phyloP scores from a whole-genome alignment of 2,113 vertebrate genomes.

The Solenodon paradoxus region DNA sequence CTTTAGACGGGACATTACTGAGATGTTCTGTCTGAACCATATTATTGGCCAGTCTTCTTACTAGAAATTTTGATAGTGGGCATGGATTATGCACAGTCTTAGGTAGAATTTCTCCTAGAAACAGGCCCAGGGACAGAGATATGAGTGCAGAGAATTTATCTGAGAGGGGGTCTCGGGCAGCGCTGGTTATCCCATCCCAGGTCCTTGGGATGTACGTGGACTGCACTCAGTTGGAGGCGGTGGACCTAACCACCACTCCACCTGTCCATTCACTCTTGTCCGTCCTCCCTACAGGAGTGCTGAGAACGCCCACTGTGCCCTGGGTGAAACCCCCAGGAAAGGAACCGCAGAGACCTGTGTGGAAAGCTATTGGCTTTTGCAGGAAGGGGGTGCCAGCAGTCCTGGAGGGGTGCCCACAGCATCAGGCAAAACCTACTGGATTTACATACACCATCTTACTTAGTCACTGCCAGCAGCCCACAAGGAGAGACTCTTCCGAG shows the following conservation, averaged over 20 bases:
- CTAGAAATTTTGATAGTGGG: background rate
- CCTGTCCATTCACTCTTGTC: background rate
- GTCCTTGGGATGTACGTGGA: too few relatives aligned
- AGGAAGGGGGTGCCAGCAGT: background rate
- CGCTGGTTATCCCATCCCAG: too few relatives aligned
- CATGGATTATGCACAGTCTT: background rate
- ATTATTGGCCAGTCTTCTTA: background rate
- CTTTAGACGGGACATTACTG: background rate
- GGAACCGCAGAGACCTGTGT: too few relatives aligned
- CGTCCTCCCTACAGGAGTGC: accelerated
- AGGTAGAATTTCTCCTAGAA: background rate
- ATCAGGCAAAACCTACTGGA: background rate
- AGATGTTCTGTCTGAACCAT: too few relatives aligned
- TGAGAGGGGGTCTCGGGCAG: background rate
- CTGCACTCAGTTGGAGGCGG: too few relatives aligned
- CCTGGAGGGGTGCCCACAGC: background rate
- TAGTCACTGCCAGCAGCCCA: background rate
- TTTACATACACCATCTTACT: accelerated
- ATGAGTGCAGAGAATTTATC: background rate
- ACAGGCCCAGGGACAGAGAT: background rate
- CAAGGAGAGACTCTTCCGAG: background rate
- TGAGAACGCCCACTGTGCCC: background rate
- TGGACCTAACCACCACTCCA: too few relatives aligned
- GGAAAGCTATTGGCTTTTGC: background rate
- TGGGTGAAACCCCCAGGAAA: background rate